These are phyloP conservation scores for Ericerus pela DNA, from an alignment of 1,140 invertebrate genomes.

Conservation along the genomic window DNA sequence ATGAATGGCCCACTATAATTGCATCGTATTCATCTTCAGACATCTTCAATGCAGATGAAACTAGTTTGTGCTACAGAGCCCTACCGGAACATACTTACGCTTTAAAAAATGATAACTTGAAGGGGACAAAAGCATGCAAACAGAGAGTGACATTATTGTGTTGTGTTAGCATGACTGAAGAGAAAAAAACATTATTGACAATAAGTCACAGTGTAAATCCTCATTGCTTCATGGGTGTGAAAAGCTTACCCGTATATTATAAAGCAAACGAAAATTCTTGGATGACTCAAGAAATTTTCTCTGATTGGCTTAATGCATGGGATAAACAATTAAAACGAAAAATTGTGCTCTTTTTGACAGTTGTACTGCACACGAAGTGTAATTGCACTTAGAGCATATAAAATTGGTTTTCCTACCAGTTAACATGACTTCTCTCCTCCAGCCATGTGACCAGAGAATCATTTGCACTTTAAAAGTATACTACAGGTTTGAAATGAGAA, in stretches of 20 bases:
- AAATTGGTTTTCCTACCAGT: not conserved
- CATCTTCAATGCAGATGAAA: slow-evolving; percentile 32
- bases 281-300: not conserved
- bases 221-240: not conserved
- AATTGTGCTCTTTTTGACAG: not conserved
- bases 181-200: slow-evolving; percentile 1
- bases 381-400: not conserved
- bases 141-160: slow-evolving; percentile 20
- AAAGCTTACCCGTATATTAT: not conserved
- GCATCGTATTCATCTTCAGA: slow-evolving; percentile 19
- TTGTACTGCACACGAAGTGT: not conserved
- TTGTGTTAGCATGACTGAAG: slow-evolving; percentile 14
- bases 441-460: slow-evolving; percentile 28
- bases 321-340: not conserved
- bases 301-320: slow-evolving; percentile 14
- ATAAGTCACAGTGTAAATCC: slow-evolving; percentile 3
- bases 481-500: slow-evolving; percentile 4
- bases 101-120: slow-evolving; percentile 28
- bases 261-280: slow-evolving; percentile 8
- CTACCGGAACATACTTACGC: slow-evolving; percentile 26
- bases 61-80: slow-evolving; percentile 29
- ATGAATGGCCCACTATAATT: no score
- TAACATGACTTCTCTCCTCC: not conserved
- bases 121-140: slow-evolving; percentile 10
- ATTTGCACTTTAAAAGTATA: slow-evolving; percentile 23